Conservation (phyloP, 2,888 invertebrate genomes). For the Pinctada fucata region DNA sequence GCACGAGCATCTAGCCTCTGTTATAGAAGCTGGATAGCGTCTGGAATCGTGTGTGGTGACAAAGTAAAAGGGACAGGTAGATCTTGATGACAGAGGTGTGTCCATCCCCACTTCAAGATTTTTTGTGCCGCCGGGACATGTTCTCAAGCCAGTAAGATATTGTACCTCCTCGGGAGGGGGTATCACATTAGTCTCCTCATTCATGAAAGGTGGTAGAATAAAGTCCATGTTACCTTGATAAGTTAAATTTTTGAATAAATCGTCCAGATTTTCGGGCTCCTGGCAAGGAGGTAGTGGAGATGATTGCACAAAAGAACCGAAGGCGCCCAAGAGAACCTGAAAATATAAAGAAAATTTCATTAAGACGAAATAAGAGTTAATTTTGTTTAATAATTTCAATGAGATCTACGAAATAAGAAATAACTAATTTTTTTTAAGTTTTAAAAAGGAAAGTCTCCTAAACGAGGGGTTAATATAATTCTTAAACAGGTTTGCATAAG, state of each 20-base stretch:
- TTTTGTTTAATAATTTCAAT: too few relatives aligned
- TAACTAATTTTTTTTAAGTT: too few relatives aligned
- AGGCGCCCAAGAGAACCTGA: not conserved
- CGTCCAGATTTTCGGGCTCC: not conserved
- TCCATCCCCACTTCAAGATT: not conserved
- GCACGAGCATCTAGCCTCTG: constrained; percentile 29
- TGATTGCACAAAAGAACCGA: not conserved
- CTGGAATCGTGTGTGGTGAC: constrained; percentile 1
- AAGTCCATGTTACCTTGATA: not conserved
- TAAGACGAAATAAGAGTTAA: too few relatives aligned
- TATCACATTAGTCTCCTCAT: not conserved
- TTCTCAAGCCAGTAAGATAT: not conserved
- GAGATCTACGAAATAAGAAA: too few relatives aligned
- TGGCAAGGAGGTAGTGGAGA: not conserved
- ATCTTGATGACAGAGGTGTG: not conserved
- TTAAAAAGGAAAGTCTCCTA: too few relatives aligned
- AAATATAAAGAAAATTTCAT: too few relatives aligned
- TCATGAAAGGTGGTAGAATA: not conserved
- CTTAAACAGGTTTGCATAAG: too few relatives aligned
- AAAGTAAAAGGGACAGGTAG: constrained; percentile 31
- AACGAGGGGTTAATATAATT: too few relatives aligned
- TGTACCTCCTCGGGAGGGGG: not conserved
- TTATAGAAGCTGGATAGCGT: constrained; percentile 22
- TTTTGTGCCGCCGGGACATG: not conserved
- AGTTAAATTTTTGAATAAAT: not conserved